Evolutionary conservation across 2,113 vertebrate genomes (phyloP).

Genomic region (Podocnemis expansa): DNA sequence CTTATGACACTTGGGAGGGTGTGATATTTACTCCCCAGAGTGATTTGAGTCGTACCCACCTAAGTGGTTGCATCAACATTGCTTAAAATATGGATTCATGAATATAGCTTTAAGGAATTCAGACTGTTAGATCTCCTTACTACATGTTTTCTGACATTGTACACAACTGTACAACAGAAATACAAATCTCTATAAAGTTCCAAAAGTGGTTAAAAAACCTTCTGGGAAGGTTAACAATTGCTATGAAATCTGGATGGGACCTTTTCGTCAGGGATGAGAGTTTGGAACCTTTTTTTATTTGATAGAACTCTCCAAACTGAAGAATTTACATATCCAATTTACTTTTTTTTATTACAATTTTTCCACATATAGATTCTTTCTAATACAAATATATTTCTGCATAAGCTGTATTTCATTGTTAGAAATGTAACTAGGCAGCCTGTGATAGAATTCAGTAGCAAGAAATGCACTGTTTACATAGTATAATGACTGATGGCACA

Average conservation of each 20-base stretch:
- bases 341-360: neutral
- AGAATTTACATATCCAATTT: neutral
- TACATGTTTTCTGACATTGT: neutral
- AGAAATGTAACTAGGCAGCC: neutral
- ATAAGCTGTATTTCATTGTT: neutral
- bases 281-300: neutral
- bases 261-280: neutral
- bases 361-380: neutral
- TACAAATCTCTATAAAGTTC: neutral
- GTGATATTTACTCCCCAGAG: no score
- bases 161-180: neutral
- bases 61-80: no score
- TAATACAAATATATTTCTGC: neutral
- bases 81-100: neutral
- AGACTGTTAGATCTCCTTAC: neutral
- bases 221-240: neutral
- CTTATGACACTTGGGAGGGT: no score
- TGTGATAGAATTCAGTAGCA: neutral
- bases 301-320: neutral
- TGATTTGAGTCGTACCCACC: no score
- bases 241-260: neutral
- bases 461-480: conserved; percentile 8
- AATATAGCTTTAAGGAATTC: neutral
- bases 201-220: neutral
- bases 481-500: conserved; percentile 40